These are phyloP conservation scores for Agelas oroides DNA, from an alignment of 37 sponge, comb jelly and placozoan genomes.

Conservation along the genomic window DNA sequence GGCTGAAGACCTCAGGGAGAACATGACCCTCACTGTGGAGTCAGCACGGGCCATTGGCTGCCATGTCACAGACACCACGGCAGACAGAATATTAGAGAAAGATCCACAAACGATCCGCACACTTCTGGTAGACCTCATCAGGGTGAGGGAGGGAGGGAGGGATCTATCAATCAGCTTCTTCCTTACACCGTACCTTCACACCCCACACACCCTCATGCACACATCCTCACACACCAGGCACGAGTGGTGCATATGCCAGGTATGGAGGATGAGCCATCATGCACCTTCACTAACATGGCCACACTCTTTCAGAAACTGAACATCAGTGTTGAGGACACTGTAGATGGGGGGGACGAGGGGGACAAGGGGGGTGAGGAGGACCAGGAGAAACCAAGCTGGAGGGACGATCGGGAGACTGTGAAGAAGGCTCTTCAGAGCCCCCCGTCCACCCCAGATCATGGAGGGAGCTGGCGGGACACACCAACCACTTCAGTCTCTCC, in stretches of 20 bases:
- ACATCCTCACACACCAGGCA: too few species aligned
- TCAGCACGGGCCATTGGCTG: constrained; percentile 92
- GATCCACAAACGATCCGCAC: constrained; percentile 36
- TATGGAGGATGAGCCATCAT: constrained; percentile 78
- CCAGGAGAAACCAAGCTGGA: not conserved
- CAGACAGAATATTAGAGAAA: constrained; percentile 28
- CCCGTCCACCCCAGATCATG: not conserved
- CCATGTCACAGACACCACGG: constrained; percentile 54
- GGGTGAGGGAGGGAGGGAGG: constrained; percentile 32
- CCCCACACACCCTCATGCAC: not conserved
- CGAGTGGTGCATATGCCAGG: constrained; percentile 72
- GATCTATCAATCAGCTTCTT: too few species aligned
- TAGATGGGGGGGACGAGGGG: too few species aligned
- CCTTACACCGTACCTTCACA: too few species aligned
- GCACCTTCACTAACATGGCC: constrained; percentile 60
- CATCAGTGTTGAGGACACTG: constrained; percentile 15
- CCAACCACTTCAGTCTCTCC: constrained; percentile 7
- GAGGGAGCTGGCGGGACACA: constrained; percentile 6
- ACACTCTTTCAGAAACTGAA: constrained; percentile 54
- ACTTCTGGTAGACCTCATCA: constrained; percentile 74
- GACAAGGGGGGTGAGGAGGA: constrained; percentile 1
- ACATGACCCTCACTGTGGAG: constrained; percentile 86
- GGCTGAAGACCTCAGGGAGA: constrained; percentile 70
- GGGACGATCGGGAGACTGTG: not conserved
- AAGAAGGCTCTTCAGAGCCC: constrained; percentile 3